A percentile compares a stretch with the other conserved stretches of the same genome.
phyloP scores from a whole-genome alignment of 2,797 vertebrate species.

The Danio albolineatus region DNA sequence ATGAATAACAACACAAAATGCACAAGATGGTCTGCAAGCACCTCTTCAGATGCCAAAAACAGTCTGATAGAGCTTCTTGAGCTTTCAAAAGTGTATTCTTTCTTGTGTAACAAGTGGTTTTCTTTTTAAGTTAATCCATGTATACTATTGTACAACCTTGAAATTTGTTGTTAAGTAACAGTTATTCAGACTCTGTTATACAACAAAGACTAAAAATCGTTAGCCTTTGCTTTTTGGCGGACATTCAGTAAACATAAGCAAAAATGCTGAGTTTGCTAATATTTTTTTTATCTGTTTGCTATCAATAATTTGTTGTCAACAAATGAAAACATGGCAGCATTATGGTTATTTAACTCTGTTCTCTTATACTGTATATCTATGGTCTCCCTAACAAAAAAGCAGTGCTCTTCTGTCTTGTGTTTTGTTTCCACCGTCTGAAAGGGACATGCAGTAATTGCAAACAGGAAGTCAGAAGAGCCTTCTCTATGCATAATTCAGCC shows the following conservation, averaged over 20 bases:
- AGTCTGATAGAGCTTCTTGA: too few relatives aligned
- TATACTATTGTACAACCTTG: background rate
- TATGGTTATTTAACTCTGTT: background rate
- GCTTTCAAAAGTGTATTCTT: too few relatives aligned
- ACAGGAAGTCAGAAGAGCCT: conserved; percentile 33
- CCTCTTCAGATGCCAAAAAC: too few relatives aligned
- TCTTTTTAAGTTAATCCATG: background rate
- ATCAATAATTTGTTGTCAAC: background rate
- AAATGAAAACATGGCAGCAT: background rate
- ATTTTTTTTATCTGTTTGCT: background rate
- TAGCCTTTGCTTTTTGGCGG: background rate
- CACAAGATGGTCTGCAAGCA: too few relatives aligned
- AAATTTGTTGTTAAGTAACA: too few relatives aligned
- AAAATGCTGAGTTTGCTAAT: too few relatives aligned
- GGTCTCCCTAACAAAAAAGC: conserved; percentile 1
- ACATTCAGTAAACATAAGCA: too few relatives aligned
- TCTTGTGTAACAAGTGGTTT: too few relatives aligned
- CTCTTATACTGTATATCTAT: background rate
- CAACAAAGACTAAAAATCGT: background rate
- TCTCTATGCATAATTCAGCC: conserved; percentile 44
- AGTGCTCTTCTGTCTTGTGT: background rate
- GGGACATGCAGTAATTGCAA: conserved; percentile 31
- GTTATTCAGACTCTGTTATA: background rate
- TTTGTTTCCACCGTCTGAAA: conserved; percentile 38
- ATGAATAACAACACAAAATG: too few relatives aligned